Percentiles rank a stretch among this genome's conserved stretches.
Evolutionary conservation across 2,888 invertebrate species (phyloP).

Genomic region (Drosophila helvetica): DNA sequence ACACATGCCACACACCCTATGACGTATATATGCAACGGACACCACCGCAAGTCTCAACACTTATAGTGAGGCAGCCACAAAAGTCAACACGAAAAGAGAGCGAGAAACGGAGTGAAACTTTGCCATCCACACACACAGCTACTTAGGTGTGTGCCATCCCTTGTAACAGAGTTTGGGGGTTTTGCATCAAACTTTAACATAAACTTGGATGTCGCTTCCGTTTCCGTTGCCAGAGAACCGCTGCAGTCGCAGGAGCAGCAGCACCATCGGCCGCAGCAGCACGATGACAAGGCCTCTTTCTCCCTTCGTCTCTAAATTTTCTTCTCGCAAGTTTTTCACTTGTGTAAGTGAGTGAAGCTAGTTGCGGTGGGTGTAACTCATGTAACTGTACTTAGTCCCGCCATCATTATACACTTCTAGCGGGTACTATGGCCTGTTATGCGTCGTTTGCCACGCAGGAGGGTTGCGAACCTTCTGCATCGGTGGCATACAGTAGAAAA

Average conservation of each 20-base stretch:
- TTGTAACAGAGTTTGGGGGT: constrained; percentile 40
- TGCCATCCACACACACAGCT: constrained; percentile 54
- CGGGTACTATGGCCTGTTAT: neutral
- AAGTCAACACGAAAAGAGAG: constrained; percentile 60
- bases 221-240: constrained; percentile 59
- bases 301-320: constrained; percentile 58
- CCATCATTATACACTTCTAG: constrained; percentile 30
- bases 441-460: too few species aligned
- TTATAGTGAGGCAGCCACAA: constrained; percentile 60
- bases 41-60: constrained; percentile 63
- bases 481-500: too few species aligned
- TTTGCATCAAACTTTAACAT: constrained; percentile 77
- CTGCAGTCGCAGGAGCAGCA: constrained; percentile 30
- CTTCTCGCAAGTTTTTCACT: constrained; percentile 54
- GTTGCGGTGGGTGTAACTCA: constrained; percentile 30
- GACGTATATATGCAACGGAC: constrained; percentile 51
- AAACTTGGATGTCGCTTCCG: constrained; percentile 76
- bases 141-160: constrained; percentile 47
- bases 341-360: constrained; percentile 11
- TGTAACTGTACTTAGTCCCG: constrained; percentile 55
- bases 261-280: neutral
- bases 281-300: constrained; percentile 25
- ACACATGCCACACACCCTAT: constrained; percentile 6
- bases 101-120: constrained; percentile 49
- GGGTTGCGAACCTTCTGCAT: too few species aligned